phyloP scores from a whole-genome alignment of 2,888 invertebrate species.

The Apodemia zela region DNA sequence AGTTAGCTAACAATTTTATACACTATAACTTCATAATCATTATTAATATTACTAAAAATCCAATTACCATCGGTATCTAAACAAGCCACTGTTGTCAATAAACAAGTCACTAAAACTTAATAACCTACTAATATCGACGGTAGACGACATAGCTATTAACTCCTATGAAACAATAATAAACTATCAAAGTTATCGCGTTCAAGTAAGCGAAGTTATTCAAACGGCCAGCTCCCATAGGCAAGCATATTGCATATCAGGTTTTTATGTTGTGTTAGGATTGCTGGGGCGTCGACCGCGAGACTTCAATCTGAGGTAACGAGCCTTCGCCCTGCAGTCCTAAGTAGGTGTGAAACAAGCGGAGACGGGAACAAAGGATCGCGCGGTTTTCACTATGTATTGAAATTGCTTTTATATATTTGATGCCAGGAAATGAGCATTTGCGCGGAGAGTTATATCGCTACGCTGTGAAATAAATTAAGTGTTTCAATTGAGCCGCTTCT shows the following conservation, averaged over 20 bases:
- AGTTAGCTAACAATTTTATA: no score
- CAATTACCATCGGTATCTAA: no score
- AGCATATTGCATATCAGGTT: slow-evolving; percentile 45
- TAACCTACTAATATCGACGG: neutral
- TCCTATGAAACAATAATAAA: slow-evolving; percentile 23
- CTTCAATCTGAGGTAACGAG: slow-evolving; percentile 74
- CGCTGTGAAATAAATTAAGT: neutral
- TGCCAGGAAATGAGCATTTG: slow-evolving; percentile 20
- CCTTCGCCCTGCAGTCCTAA: slow-evolving; percentile 53
- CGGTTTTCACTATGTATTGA: slow-evolving; percentile 37
- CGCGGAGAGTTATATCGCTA: slow-evolving; percentile 12
- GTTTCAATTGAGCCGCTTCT: neutral
- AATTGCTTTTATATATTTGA: slow-evolving; percentile 39
- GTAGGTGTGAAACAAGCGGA: slow-evolving; percentile 71
- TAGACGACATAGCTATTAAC: slow-evolving; percentile 1
- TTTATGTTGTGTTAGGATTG: slow-evolving; percentile 47
- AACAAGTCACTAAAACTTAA: neutral
- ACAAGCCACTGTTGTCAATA: neutral
- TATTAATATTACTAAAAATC: no score
- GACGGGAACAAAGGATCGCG: slow-evolving; percentile 56
- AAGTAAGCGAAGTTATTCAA: slow-evolving; percentile 35
- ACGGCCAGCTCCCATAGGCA: slow-evolving; percentile 37
- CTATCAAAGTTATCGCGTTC: slow-evolving; percentile 27
- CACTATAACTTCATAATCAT: no score
- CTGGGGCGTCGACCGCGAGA: slow-evolving; percentile 64